Base-by-base conservation (phyloP, 1,140 invertebrate genomes). In the Limonius californicus region DNA sequence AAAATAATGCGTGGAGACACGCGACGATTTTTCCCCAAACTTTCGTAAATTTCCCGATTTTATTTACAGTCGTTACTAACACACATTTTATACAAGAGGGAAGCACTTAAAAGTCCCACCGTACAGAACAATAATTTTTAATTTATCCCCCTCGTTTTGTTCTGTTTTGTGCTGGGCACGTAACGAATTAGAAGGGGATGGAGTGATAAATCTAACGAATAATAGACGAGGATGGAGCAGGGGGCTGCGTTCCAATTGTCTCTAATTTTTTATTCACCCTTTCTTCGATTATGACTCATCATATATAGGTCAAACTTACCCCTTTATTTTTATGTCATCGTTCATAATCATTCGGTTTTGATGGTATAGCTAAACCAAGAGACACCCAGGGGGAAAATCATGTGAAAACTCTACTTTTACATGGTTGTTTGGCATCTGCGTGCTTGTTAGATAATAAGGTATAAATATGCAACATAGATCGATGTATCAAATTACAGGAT, bases 121-220 rank as follows among this genome's bases (percentile, higher is more conserved):
- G 53, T 55, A 55, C 45, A 50, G 19, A 62, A 62, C 60, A 62
- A 62, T 62, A 43, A 54, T 45, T 62, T 45, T 62, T 56, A 62
- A 56, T 62, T 45, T 50, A 61, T 16, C 59, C 35, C 47, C 42
- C 39, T 43, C 54, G 6, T 50, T 50, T 15, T 50, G 8, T 18
- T 21, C 7, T 4, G 2, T 32, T 55, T 14, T 55, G 4, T 23
- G 2, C 3, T 11, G 11, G 20, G 14, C 18, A 11, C 53, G 20
- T 32, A 50, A 50, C n/a, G 45, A 18, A 50, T 50, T 50, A 7
- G 15, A 50, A 50, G 14, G n/a, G 45, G 45, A 18, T 2, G 12
- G 14, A 50, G 15, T 19, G 7, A 21, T 18, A 18, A 50, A 12
- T 39, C 19, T 16, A 50, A 3, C 2, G 3, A 14, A 50, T 7